These are phyloP conservation scores for Dipodomys spectabilis DNA, from an alignment of 2,113 vertebrate species.

Conservation along the genomic window DNA sequence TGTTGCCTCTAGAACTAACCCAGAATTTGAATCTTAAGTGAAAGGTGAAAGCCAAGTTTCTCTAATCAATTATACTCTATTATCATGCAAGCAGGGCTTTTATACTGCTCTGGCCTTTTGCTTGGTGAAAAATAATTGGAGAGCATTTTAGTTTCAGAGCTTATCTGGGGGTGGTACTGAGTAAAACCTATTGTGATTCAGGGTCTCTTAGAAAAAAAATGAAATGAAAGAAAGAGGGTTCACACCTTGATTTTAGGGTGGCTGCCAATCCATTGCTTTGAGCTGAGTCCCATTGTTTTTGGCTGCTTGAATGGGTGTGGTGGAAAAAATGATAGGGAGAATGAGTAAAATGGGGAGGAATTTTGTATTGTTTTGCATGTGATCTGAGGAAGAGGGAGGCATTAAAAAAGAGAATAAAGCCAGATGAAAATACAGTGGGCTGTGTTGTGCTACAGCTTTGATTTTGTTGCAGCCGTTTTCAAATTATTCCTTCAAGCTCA, in stretches of 20 bases:
- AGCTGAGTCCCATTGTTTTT: slow-evolving; percentile 28
- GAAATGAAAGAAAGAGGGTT: neutral
- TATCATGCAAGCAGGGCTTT: neutral
- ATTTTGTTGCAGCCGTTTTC: neutral
- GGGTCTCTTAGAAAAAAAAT: neutral
- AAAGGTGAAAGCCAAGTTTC: slow-evolving; percentile 22
- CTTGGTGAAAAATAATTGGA: neutral
- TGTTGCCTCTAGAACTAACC: slow-evolving; percentile 41
- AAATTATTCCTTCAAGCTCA: no score
- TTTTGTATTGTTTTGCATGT: slow-evolving; percentile 14
- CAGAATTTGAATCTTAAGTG: slow-evolving; percentile 36
- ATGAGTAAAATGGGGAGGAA: slow-evolving; percentile 18
- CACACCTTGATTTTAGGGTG: neutral
- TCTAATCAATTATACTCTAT: neutral
- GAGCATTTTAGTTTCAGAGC: neutral
- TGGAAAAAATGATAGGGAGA: slow-evolving; percentile 6
- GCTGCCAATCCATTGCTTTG: neutral
- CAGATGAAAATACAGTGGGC: neutral
- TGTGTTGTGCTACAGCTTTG: neutral
- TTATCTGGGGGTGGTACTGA: neutral
- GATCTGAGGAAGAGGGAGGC: neutral
- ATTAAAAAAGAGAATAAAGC: neutral
- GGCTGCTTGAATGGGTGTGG: slow-evolving; percentile 20
- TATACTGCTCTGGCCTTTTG: neutral
- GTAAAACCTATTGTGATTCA: neutral